Evolutionary conservation across 2,113 vertebrate genomes (phyloP).

Genomic region (Ictalurus furcatus): DNA sequence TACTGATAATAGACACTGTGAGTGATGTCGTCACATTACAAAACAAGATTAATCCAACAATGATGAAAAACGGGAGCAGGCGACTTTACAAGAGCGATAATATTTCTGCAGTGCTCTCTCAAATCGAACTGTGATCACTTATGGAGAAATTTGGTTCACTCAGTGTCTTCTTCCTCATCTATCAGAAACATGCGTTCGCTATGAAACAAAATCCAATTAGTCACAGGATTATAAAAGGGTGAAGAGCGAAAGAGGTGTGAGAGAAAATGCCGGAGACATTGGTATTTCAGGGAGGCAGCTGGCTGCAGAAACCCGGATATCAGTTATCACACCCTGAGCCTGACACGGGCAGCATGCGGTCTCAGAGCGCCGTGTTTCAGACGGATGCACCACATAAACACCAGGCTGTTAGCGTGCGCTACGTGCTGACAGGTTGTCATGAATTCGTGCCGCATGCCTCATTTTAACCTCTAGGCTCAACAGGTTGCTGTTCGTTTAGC

Average conservation of each 20-base stretch:
- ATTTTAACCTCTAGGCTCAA: conserved; percentile 45
- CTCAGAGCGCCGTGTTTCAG: conserved; percentile 15
- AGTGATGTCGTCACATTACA: neutral
- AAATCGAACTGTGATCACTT: neutral
- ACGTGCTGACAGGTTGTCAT: conserved; percentile 51
- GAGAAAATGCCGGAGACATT: neutral
- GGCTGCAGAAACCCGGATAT: conserved; percentile 21
- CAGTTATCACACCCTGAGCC: conserved; percentile 27
- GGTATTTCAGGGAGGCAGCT: conserved; percentile 32
- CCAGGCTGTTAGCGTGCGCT: conserved; percentile 13
- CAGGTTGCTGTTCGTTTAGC: neutral
- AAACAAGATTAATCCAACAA: neutral
- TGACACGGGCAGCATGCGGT: conserved; percentile 7
- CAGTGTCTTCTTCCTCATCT: neutral
- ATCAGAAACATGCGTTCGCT: neutral
- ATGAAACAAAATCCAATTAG: neutral
- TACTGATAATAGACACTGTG: neutral
- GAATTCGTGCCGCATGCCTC: conserved; percentile 56
- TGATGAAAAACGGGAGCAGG: neutral
- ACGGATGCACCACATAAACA: conserved; percentile 19
- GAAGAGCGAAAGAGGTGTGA: neutral
- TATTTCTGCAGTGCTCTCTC: neutral
- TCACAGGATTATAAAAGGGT: neutral
- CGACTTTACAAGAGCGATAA: neutral
- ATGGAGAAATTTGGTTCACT: neutral